Evolutionary conservation across 2,888 invertebrate genomes (phyloP), one percentile per base, ranked within the genome.

Genomic region (Cantharis lateralis): DNA sequence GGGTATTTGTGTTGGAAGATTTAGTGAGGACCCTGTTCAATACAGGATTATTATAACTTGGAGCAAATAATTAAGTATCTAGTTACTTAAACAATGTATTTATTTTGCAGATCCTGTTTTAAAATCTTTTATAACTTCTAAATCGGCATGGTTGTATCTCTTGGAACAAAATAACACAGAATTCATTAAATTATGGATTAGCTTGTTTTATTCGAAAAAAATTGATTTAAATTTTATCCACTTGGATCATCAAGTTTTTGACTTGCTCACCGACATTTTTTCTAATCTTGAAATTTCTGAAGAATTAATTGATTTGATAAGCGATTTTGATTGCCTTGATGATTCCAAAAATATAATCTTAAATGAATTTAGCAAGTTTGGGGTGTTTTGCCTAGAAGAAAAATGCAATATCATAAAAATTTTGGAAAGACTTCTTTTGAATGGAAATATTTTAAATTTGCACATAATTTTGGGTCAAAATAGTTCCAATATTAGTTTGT

Each of bases 331-430:
- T 72, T 89, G 90, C 74, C 89, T 91, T 1, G 90, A 90, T 84
- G 88, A 92, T 84, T 89, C 91, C 13, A 91, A 91, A 85, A 88
- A 92, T 85, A 88, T 90, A 79, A 88, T 92, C 80, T 90, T 92
- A 79, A 92, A 93, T 83, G 91, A 91, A 74, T 85, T 93, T 4
- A 89, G 90, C 76, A 90, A 91, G 71, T 93, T 91, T 82, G 94
- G 94, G 0, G 89, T 93, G 82, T 92, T 94, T 72, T 90, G 90
- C 77, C 87, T 89, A 13, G 88, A 89, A 73, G 95, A 95, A 85
- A 87, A 88, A 28, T 87, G 87, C 11, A 88, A 92, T 84, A 85
- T 93, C 48, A 87, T 89, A 79, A 87, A 89, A 82, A 90, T 93
- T 68, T 87, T 95, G 80, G 87, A 89, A 2, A 90, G 95, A 83